A percentile compares a stretch with the other conserved stretches of the same genome.
These are phyloP conservation scores for Temnothorax rugatulus DNA, from an alignment of 2,888 invertebrate genomes.

Conservation along the genomic window DNA sequence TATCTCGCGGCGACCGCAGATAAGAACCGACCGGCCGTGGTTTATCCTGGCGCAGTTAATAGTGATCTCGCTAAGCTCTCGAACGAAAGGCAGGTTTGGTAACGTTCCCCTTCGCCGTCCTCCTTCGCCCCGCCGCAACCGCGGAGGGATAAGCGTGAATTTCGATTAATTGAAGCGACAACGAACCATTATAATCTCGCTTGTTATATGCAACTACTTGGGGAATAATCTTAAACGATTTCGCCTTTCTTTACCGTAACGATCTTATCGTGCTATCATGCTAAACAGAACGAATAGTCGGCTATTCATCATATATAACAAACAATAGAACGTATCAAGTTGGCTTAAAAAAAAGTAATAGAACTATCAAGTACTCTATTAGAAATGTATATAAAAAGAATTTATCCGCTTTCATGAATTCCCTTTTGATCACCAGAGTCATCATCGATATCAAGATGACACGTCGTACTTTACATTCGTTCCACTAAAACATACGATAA, in stretches of 20 bases:
- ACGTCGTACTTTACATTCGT: background rate
- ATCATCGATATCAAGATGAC: background rate
- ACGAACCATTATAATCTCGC: constrained; percentile 62
- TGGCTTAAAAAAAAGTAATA: background rate
- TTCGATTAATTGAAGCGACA: constrained; percentile 71
- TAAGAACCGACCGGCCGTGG: constrained; percentile 72
- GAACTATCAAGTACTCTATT: background rate
- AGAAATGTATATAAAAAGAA: background rate
- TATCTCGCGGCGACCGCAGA: constrained; percentile 73
- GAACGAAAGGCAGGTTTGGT: constrained; percentile 75
- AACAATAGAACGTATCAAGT: background rate
- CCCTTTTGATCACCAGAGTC: background rate
- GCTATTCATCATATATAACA: background rate
- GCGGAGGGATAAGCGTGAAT: constrained; percentile 72
- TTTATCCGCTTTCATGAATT: background rate
- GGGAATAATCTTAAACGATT: constrained; percentile 5
- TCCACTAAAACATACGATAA: background rate
- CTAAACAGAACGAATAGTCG: background rate
- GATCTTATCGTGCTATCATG: background rate
- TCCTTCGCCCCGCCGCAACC: constrained; percentile 25
- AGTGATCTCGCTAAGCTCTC: constrained; percentile 78
- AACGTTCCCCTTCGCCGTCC: constrained; percentile 11
- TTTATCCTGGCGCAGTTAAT: constrained; percentile 75
- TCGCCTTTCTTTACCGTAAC: constrained; percentile 15
- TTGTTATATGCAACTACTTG: constrained; percentile 34